These are phyloP conservation scores for Vulpes ferrilata DNA, from an alignment of 2,113 vertebrate species.

Conservation along the genomic window DNA sequence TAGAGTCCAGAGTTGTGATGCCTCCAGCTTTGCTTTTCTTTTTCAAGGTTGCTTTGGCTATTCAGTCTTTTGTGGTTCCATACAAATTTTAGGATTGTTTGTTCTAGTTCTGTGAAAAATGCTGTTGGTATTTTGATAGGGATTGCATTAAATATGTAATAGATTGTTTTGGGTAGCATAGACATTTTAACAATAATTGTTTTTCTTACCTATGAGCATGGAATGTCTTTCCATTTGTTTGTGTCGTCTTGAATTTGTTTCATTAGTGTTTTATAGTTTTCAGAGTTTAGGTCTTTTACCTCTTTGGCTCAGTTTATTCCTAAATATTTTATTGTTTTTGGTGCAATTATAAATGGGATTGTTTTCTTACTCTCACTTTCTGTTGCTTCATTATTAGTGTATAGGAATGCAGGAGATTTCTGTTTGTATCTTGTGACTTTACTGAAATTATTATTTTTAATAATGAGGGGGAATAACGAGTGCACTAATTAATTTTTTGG, in stretches of 20 bases:
- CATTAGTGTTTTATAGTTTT: background rate
- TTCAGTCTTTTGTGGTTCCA: background rate
- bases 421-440: background rate
- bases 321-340: background rate
- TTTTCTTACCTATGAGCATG: background rate
- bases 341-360: background rate
- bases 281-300: background rate
- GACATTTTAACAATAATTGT: background rate
- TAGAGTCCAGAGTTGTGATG: background rate
- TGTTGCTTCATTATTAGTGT: background rate
- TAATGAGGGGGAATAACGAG: no score
- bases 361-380: background rate
- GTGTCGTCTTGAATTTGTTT: background rate
- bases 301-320: background rate
- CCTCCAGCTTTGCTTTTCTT: background rate
- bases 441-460: background rate
- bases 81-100: background rate
- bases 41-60: background rate
- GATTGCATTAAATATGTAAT: background rate
- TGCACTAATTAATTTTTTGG: background rate
- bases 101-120: background rate
- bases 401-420: background rate
- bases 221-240: background rate
- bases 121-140: background rate
- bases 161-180: background rate